Conservation (phyloP, 2,797 vertebrate genomes). For the Spinus olivaceus region DNA sequence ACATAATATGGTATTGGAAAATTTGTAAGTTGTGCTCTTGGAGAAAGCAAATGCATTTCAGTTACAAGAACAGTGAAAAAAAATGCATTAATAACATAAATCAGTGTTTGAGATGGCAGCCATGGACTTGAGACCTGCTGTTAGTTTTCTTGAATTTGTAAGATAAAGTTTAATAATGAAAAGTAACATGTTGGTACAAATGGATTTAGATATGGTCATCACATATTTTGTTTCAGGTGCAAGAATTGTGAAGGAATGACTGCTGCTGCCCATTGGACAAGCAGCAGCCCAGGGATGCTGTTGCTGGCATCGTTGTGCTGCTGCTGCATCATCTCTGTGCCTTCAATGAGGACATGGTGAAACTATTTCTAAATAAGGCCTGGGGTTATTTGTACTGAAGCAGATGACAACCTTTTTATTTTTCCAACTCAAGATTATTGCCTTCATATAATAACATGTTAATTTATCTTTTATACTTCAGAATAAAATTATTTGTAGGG, state of each 20-base stretch:
- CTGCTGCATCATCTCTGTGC: not conserved
- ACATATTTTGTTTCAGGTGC: conserved; percentile 62
- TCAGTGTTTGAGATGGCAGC: not conserved
- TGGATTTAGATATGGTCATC: not conserved
- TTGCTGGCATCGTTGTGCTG: not conserved
- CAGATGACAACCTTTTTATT: not conserved
- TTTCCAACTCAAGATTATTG: conserved; percentile 37
- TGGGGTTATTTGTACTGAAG: conserved; percentile 23
- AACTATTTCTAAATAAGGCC: conserved; percentile 5
- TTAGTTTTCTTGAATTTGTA: not conserved
- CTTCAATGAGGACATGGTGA: not conserved
- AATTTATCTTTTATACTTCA: conserved; percentile 50
- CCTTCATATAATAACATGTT: conserved; percentile 24
- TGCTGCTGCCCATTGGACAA: not conserved
- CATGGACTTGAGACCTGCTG: not conserved
- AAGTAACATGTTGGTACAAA: not conserved
- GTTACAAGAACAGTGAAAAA: not conserved
- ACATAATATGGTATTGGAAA: not conserved
- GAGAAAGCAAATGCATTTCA: not conserved
- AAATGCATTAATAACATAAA: not conserved
- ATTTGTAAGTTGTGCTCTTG: not conserved
- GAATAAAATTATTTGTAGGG: conserved; percentile 28
- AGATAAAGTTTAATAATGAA: not conserved
- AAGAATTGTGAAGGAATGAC: conserved; percentile 54
- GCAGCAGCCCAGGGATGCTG: not conserved